These are phyloP conservation scores for Scytalopus superciliaris DNA, from an alignment of 2,113 vertebrate species.

Conservation along the genomic window DNA sequence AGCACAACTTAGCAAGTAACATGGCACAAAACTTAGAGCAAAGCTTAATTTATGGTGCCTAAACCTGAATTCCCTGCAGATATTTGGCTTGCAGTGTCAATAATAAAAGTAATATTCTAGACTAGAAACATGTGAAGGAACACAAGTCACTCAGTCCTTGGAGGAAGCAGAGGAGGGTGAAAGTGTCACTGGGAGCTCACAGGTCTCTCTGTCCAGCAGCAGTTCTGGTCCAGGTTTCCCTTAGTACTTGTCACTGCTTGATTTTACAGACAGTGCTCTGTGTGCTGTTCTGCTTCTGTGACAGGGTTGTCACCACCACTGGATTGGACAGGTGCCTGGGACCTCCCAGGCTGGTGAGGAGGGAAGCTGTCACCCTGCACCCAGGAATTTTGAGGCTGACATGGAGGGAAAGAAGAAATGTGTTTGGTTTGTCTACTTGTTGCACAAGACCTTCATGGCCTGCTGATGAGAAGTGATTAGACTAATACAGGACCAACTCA, in stretches of 20 bases:
- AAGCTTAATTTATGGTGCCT: not conserved
- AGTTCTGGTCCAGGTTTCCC: not conserved
- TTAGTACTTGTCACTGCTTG: not conserved
- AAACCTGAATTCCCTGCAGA: not conserved
- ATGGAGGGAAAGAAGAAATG: not conserved
- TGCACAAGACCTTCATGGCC: not conserved
- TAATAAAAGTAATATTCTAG: not conserved
- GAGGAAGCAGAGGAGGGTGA: not conserved
- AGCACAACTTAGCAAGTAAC: not conserved
- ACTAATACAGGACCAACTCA: fast-evolving
- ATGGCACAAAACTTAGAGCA: not conserved
- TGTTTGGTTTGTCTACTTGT: not conserved
- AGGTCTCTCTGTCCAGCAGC: not conserved
- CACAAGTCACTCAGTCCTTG: fast-evolving
- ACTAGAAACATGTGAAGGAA: not conserved
- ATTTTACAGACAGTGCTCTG: not conserved
- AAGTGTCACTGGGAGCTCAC: not conserved
- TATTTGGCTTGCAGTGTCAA: not conserved
- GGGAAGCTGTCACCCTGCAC: not conserved
- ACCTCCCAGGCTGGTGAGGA: not conserved
- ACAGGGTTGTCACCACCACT: not conserved
- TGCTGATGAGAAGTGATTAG: not conserved
- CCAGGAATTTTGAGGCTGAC: not conserved
- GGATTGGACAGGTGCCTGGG: not conserved
- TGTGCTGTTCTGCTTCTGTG: not conserved